Base-by-base conservation (phyloP, 2,888 invertebrate species). In the Cheilosia urbana region DNA sequence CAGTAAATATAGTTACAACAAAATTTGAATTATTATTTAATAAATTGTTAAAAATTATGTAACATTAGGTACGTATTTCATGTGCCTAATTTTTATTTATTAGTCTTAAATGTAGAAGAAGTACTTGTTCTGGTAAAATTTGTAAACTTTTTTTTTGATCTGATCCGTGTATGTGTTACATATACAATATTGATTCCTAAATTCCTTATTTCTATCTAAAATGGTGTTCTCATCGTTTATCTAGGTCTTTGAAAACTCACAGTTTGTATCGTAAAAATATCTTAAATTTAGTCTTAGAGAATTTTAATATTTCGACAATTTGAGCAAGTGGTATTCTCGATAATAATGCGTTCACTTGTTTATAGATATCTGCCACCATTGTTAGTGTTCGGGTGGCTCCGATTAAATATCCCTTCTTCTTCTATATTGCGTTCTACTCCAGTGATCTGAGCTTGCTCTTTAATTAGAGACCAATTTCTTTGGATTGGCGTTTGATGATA, bases 231-330 rank as follows among this genome's bases (percentile, higher is more conserved):
- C 55, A 60, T 76, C 79, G 73, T 66, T 83, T 78, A 73, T 62
- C 77, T 87, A 87, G 84, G 87, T 89, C 87, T 89, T 89, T 88
- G 89, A 88, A 89, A 90, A 89, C 89, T 90, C 90, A 90, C 90
- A 90, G 89, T 89, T 89, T 88, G 88, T 89, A 88, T 89, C 84
- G 88, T 88, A 90, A 89, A 89, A 89, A 89, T 89, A 89, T 89
- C 89, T 89, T 90, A 90, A 89, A 89, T 89, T 90, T 89, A 90
- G 88, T 89, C 89, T 89, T 88, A 89, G 80, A 89, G 87, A 89
- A 88, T 88, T 88, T 89, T 88, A 90, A 89, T 89, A 89, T 89
- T 91, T 90, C 90, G 90, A 91, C 89, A 91, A 88, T 89, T 89
- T 89, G 88, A 88, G 88, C 90, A 89, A 88, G 68, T 68, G 24